Evolutionary conservation across 2,797 vertebrate genomes (phyloP).

Genomic region (Chanos chanos): DNA sequence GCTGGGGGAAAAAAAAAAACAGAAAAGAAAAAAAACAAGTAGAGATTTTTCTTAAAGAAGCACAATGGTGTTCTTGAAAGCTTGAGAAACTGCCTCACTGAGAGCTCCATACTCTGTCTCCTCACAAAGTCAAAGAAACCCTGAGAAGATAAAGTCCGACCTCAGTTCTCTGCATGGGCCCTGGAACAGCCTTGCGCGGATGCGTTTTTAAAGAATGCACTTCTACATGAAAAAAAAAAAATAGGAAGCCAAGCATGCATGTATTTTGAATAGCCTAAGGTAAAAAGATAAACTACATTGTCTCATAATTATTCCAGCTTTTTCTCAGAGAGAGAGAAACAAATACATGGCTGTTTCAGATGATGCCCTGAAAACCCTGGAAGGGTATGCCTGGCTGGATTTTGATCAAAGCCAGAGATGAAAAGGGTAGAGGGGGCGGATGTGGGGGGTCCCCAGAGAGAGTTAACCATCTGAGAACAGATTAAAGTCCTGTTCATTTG

Average conservation of each 20-base stretch:
- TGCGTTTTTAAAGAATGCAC: slow-evolving; percentile 21
- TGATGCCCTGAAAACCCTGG: slow-evolving; percentile 1
- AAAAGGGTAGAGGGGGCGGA: slow-evolving; percentile 30
- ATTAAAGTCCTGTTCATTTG: slow-evolving; percentile 37
- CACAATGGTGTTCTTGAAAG: not conserved
- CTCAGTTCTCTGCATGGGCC: slow-evolving; percentile 4
- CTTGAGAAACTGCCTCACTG: not conserved
- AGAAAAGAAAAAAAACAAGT: not conserved
- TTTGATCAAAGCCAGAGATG: slow-evolving; percentile 35
- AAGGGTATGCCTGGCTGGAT: not conserved
- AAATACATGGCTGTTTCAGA: slow-evolving; percentile 12
- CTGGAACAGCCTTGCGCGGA: not conserved
- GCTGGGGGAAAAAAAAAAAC: not conserved
- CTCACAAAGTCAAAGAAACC: not conserved
- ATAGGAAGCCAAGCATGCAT: not conserved
- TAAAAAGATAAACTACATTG: slow-evolving; percentile 1
- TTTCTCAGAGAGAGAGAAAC: slow-evolving; percentile 18
- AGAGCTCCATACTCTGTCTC: not conserved
- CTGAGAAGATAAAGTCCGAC: slow-evolving; percentile 1
- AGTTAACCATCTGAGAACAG: slow-evolving; percentile 33
- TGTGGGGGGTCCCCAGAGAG: slow-evolving; percentile 2
- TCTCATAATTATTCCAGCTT: slow-evolving; percentile 10
- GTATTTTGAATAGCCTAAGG: slow-evolving; percentile 9
- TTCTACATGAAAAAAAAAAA: slow-evolving; percentile 26
- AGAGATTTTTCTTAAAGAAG: slow-evolving; percentile 1